These are phyloP conservation scores for Eupristina koningsbergeri DNA, from an alignment of 1,140 invertebrate genomes.

Conservation along the genomic window DNA sequence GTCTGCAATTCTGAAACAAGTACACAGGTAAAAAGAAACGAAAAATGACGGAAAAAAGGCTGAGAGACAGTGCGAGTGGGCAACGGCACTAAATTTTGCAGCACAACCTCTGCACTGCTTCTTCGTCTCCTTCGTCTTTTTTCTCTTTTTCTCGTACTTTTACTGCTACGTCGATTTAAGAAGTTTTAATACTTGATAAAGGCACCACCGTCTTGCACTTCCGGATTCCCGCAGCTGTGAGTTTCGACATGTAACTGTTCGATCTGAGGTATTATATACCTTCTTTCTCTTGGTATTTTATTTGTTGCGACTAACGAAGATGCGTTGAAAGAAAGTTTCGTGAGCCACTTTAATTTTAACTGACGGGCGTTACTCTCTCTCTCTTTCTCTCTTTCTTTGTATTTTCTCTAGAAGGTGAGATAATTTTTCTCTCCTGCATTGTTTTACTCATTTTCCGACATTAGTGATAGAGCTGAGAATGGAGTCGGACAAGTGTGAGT, in stretches of 20 bases:
- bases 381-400: background rate
- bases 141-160: conserved; percentile 59
- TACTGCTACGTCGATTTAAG: conserved; percentile 61
- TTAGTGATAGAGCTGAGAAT: conserved; percentile 17
- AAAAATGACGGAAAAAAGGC: background rate
- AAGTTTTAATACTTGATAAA: conserved; percentile 68
- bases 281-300: conserved; percentile 28
- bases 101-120: conserved; percentile 52
- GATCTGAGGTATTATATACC: conserved; percentile 20
- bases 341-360: conserved; percentile 42
- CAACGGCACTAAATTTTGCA: conserved; percentile 60
- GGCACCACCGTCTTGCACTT: conserved; percentile 42
- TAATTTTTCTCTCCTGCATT: conserved; percentile 49
- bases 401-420: conserved; percentile 48
- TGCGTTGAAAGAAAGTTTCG: conserved; percentile 42
- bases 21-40: background rate
- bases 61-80: conserved; percentile 38
- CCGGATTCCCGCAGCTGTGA: conserved; percentile 39
- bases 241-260: conserved; percentile 35
- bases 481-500: no score
- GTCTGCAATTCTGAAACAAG: background rate
- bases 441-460: conserved; percentile 36
- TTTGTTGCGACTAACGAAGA: conserved; percentile 47
- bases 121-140: no score
- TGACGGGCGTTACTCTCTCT: conserved; percentile 2